Evolutionary conservation across 2,797 vertebrate species (phyloP).

Genomic region (Smutsia temminckii): DNA sequence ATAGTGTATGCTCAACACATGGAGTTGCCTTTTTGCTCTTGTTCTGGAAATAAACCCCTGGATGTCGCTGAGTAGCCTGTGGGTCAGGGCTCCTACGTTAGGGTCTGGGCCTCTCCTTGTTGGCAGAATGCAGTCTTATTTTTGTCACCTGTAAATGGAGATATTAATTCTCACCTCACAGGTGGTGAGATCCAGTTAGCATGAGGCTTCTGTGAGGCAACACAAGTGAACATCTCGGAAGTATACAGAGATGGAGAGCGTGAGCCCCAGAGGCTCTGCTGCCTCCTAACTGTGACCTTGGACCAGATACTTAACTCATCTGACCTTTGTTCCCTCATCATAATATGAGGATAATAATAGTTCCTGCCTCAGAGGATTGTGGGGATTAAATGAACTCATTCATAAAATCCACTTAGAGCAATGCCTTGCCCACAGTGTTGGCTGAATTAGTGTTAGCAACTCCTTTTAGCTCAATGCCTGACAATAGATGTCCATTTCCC

Average conservation of each 20-base stretch:
- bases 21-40: neutral
- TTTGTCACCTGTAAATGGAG: neutral
- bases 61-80: neutral
- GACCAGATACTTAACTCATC: neutral
- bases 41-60: constrained; percentile 4
- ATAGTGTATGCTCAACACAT: neutral
- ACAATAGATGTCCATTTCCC: neutral
- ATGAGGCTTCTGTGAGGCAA: neutral
- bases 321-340: neutral
- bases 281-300: neutral
- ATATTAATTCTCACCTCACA: neutral
- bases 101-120: neutral
- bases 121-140: neutral
- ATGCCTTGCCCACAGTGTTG: neutral
- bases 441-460: neutral
- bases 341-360: neutral
- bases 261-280: neutral
- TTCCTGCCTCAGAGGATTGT: neutral
- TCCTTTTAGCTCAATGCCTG: neutral
- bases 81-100: neutral
- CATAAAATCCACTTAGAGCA: constrained; percentile 25
- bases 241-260: neutral
- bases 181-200: neutral
- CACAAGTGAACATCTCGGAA: neutral
- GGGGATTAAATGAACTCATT: neutral